A percentile compares a stretch with the other conserved stretches of the same genome.
Conservation (phyloP, 2,113 vertebrate genomes). For the Coryphaenoides rupestris region DNA sequence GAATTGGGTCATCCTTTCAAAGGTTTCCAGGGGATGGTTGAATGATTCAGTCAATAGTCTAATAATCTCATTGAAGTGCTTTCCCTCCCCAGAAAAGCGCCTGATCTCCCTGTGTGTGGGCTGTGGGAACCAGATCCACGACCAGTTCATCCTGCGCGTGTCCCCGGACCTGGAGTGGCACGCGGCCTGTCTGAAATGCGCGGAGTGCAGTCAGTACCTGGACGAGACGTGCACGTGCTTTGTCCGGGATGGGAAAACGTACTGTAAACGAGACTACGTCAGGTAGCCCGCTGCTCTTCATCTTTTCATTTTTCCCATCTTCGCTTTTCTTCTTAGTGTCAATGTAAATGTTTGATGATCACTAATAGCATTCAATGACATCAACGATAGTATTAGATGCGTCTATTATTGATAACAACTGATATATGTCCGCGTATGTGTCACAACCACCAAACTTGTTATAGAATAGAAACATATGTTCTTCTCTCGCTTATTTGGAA, state of each 20-base stretch:
- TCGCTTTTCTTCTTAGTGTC: too few relatives aligned
- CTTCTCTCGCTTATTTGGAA: too few relatives aligned
- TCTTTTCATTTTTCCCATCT: background rate
- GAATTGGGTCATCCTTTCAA: too few relatives aligned
- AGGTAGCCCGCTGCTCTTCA: constrained; percentile 78
- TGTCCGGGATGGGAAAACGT: constrained; percentile 98
- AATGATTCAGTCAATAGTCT: background rate
- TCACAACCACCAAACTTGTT: too few relatives aligned
- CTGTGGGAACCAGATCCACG: constrained; percentile 99
- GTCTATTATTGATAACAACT: too few relatives aligned
- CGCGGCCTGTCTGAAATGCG: constrained; percentile 97
- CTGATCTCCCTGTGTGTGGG: constrained; percentile 98
- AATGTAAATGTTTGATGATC: background rate
- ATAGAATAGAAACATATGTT: too few relatives aligned
- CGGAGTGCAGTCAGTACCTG: constrained; percentile 97
- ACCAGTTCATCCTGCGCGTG: constrained; percentile 98
- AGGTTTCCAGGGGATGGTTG: background rate
- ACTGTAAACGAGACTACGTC: constrained; percentile 99
- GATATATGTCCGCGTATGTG: too few relatives aligned
- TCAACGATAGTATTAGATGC: too few relatives aligned
- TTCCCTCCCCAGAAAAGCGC: constrained; percentile 86
- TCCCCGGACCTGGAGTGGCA: constrained; percentile 99
- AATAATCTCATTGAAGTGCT: constrained; percentile 47
- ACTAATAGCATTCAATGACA: too few relatives aligned
- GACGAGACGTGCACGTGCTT: constrained; percentile 99